phyloP scores from a whole-genome alignment of 2,888 invertebrate genomes.

The Calliopum simillimum region DNA sequence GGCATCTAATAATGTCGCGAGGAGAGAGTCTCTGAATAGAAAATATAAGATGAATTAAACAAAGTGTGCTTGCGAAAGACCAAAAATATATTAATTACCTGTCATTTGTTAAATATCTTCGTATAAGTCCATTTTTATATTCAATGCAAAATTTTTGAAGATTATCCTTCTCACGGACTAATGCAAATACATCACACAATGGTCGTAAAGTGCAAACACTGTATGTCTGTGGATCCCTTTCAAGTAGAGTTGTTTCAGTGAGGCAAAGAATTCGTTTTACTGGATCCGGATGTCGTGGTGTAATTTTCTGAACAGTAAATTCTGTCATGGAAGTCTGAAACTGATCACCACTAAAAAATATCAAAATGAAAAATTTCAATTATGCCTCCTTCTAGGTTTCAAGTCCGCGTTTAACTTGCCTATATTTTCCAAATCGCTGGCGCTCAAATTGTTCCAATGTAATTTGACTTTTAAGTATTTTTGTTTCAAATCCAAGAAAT shows the following conservation, averaged over 20 bases:
- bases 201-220: slow-evolving; percentile 89
- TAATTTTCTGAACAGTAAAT: slow-evolving; percentile 94
- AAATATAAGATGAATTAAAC: slow-evolving; percentile 35
- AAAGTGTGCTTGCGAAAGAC: not conserved
- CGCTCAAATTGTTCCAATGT: slow-evolving; percentile 87
- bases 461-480: slow-evolving; percentile 84
- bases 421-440: slow-evolving; percentile 92
- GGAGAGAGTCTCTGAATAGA: slow-evolving; percentile 82
- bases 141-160: slow-evolving; percentile 95
- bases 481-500: slow-evolving; percentile 85
- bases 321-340: slow-evolving; percentile 96
- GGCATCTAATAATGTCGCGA: slow-evolving; percentile 96
- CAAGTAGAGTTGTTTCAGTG: slow-evolving; percentile 94
- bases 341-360: slow-evolving; percentile 86
- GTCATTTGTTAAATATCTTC: slow-evolving; percentile 93
- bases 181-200: slow-evolving; percentile 86
- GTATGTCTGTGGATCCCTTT: slow-evolving; percentile 97
- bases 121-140: slow-evolving; percentile 89
- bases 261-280: slow-evolving; percentile 91
- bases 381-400: not conserved
- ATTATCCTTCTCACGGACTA: slow-evolving; percentile 89
- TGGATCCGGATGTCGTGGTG: slow-evolving; percentile 84
- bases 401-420: slow-evolving; percentile 69
- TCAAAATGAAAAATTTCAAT: slow-evolving; percentile 27
- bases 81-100: slow-evolving; percentile 72